phyloP scores from a whole-genome alignment of 2,113 vertebrate genomes.

The Ochotona curzoniae region DNA sequence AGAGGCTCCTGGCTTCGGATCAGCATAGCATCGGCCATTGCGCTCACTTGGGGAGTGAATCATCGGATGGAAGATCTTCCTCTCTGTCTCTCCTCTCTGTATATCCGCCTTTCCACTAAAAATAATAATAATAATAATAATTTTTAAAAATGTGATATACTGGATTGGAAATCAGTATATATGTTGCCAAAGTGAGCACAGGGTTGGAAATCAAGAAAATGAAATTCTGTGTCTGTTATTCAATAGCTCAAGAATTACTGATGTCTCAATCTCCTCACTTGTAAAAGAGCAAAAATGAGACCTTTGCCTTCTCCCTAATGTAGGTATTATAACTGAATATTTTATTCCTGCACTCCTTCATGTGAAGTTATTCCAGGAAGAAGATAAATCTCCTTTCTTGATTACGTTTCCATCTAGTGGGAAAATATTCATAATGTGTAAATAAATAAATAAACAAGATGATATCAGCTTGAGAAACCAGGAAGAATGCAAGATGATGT shows the following conservation, averaged over 20 bases:
- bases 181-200: not conserved
- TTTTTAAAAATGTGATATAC: too few species aligned
- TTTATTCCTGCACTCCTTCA: not conserved
- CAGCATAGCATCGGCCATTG: too few species aligned
- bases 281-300: slow-evolving; percentile 5
- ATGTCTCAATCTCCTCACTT: not conserved
- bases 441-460: not conserved
- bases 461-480: not conserved
- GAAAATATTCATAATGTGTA: not conserved
- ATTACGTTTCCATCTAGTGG: not conserved
- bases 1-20: too few species aligned
- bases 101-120: too few species aligned
- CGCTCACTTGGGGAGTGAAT: too few species aligned
- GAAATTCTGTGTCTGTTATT: not conserved
- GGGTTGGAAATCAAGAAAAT: slow-evolving; percentile 17
- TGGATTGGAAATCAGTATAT: not conserved
- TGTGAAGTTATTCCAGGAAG: not conserved
- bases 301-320: not conserved
- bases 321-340: slow-evolving; percentile 7
- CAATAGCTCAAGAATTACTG: slow-evolving; percentile 1
- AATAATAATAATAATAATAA: too few species aligned
- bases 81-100: too few species aligned
- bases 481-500: not conserved
- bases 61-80: too few species aligned
- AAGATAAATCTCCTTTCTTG: slow-evolving; percentile 16